Evolutionary conservation across 2,113 vertebrate species (phyloP).

Genomic region (Aspidoscelis tigris): DNA sequence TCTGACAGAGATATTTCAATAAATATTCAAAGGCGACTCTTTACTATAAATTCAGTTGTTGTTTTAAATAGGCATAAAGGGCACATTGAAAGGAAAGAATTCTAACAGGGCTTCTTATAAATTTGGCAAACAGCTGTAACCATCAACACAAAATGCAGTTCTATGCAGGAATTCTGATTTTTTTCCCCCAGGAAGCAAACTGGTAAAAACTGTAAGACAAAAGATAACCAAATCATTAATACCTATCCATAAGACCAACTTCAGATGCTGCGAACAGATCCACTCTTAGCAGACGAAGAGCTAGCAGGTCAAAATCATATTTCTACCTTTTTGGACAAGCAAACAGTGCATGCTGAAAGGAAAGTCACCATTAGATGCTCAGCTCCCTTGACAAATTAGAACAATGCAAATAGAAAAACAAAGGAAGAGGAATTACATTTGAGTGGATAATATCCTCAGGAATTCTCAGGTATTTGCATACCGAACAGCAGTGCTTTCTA

Average conservation of each 20-base stretch:
- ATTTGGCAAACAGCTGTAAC: background rate
- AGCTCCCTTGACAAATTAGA: background rate
- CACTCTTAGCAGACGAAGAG: background rate
- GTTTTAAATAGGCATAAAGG: background rate
- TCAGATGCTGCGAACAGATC: background rate
- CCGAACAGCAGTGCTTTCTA: background rate
- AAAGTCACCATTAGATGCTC: background rate
- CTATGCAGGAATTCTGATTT: background rate
- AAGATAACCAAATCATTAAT: background rate
- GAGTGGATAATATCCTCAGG: background rate
- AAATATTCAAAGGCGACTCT: background rate
- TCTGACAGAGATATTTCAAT: background rate
- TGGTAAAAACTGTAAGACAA: background rate
- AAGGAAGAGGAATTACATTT: background rate
- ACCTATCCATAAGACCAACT: too few species aligned
- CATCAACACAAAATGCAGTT: background rate
- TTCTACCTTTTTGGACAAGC: background rate
- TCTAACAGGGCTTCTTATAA: background rate
- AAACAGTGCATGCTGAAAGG: background rate
- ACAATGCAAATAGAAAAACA: background rate
- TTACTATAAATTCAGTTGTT: background rate
- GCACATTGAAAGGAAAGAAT: background rate
- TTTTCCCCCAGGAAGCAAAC: background rate
- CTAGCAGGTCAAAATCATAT: background rate
- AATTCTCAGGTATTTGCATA: background rate